Evolutionary conservation across 2,113 vertebrate genomes (phyloP), one percentile per base, ranked within the genome.

Genomic region (Pardalotus punctatus): DNA sequence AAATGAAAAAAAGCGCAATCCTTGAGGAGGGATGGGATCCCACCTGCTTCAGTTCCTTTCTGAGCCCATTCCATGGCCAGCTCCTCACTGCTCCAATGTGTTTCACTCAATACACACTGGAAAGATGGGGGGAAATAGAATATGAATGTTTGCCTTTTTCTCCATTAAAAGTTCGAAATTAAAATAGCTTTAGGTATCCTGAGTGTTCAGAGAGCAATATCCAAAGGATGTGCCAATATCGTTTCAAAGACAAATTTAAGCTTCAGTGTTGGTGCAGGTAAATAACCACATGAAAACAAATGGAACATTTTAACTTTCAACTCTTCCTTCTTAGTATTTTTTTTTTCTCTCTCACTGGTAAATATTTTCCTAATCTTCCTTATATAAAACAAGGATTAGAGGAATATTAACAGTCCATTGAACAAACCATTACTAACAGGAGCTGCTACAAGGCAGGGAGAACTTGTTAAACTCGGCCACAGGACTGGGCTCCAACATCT

Each of bases 401-500:
- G 24, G n/a, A 48, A 16, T 62, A 48, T 48, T 14, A 53, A 14
- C 3, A 47, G 50, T 74, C 25, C 35, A 71, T 21, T 19, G n/a
- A 72, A 36, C 23, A 80, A 14, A 54, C 10, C 35, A 29, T 42
- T 98, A 73, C 97, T 99, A 74, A 98, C 98, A 29, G 98, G 99
- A 93, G 99, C 98, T 61, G 97, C 98, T 11, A 20, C 81, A 21
- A 98, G 98, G 84, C 94, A 91, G 47, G 99, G 98, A 89, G 98
- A 99, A 78, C 54, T 99, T 93, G 85, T 97, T 58, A 97, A 98
- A 81, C 98, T 99, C 22, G 94, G 98, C 40, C 96, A 98, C 97
- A 98, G 98, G 94, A 98, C 98, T 60, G 98, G 99, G 53, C 99
- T 99, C 86, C 98, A 99, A 57, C 96, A 98, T 40, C 97, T 99